phyloP scores from a whole-genome alignment of 2,888 invertebrate genomes.

The Sphaerophoria rueppellii region DNA sequence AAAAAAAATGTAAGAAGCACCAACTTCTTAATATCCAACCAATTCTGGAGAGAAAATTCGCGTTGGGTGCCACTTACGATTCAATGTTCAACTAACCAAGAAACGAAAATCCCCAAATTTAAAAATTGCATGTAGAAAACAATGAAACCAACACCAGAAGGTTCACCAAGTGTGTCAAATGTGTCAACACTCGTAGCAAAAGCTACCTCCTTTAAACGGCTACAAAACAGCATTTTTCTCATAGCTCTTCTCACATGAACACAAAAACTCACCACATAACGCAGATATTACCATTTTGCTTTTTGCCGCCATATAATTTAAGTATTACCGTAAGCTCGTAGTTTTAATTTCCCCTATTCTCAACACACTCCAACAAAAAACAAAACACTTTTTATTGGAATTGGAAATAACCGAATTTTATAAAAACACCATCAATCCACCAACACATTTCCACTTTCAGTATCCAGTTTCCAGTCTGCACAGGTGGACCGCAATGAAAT shows the following conservation, averaged over 20 bases:
- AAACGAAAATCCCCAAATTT: too few relatives aligned
- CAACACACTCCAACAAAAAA: constrained; percentile 7
- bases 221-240: too few relatives aligned
- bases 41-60: too few relatives aligned
- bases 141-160: too few relatives aligned
- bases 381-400: neutral
- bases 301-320: constrained; percentile 41
- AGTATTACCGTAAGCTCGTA: constrained; percentile 39
- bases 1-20: too few relatives aligned
- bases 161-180: too few relatives aligned
- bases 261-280: constrained; percentile 27
- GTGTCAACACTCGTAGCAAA: too few relatives aligned
- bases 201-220: too few relatives aligned
- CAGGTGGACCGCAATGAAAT: constrained; percentile 55
- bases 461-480: constrained; percentile 64
- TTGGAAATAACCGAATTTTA: neutral
- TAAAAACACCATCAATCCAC: constrained; percentile 4
- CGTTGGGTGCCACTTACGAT: too few relatives aligned
- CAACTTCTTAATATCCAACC: too few relatives aligned
- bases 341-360: constrained; percentile 38
- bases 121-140: too few relatives aligned
- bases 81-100: too few relatives aligned
- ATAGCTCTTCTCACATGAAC: neutral
- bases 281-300: constrained; percentile 40
- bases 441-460: neutral